Evolutionary conservation across 2,113 vertebrate genomes (phyloP).

Genomic region (Rhea pennata): DNA sequence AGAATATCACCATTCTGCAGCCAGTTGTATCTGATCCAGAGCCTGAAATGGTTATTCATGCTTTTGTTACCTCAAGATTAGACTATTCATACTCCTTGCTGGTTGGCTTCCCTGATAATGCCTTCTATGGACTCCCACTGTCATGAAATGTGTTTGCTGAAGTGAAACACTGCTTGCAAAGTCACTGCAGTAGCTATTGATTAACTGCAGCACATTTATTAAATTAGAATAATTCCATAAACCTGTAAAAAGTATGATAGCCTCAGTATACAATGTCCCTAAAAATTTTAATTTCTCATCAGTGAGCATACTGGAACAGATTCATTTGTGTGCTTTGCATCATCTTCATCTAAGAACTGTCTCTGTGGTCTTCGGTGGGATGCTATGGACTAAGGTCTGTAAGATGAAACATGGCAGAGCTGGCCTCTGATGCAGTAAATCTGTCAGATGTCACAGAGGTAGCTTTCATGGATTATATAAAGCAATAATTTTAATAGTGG

Average conservation of each 20-base stretch:
- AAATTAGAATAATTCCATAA: neutral
- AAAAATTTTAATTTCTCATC: neutral
- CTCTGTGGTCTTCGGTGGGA: neutral
- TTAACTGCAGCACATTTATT: conserved; percentile 1
- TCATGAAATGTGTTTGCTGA: neutral
- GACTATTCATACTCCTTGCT: neutral
- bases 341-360: neutral
- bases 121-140: conserved; percentile 10
- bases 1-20: conserved; percentile 59
- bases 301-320: neutral
- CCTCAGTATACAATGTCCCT: neutral
- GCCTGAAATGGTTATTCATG: conserved; percentile 55
- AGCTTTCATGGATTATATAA: neutral
- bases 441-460: neutral
- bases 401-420: neutral
- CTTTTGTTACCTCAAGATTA: conserved; percentile 55
- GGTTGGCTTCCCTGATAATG: conserved; percentile 30
- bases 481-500: neutral
- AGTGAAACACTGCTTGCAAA: conserved; percentile 12
- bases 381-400: neutral
- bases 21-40: conserved; percentile 60
- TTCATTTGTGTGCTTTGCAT: neutral
- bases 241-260: neutral
- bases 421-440: neutral
- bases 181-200: neutral